Evolutionary conservation across 1,140 invertebrate species (phyloP).

Genomic region (Archegozetes longisetosus): DNA sequence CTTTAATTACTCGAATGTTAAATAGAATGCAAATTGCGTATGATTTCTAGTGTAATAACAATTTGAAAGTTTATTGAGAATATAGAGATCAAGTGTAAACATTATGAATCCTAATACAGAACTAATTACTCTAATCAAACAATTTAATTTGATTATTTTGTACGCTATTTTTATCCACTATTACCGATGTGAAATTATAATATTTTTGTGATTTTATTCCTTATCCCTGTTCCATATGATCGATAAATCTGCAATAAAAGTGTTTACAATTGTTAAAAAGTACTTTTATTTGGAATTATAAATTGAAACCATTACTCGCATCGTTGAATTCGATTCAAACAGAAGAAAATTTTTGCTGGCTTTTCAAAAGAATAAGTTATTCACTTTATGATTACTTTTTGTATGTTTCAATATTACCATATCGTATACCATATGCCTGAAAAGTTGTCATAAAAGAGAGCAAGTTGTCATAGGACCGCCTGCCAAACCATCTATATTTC

Average conservation of each 20-base stretch:
- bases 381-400: neutral
- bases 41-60: no score
- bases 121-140: no score
- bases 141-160: no score
- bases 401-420: neutral
- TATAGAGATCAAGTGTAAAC: no score
- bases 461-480: neutral
- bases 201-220: no score
- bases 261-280: neutral
- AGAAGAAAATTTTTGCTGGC: neutral
- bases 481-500: neutral
- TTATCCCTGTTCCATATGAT: no score
- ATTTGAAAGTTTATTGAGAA: no score
- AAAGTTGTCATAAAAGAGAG: neutral
- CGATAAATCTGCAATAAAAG: neutral
- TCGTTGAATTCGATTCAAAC: neutral
- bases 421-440: neutral
- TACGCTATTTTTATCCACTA: no score
- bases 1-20: no score
- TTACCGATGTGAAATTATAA: no score
- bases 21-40: no score
- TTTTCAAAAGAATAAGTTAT: neutral
- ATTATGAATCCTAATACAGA: no score
- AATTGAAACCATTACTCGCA: neutral
- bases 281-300: neutral